A percentile compares a stretch with the other conserved stretches of the same genome.
These are phyloP conservation scores for Tursiops truncatus DNA, from an alignment of 2,113 vertebrate genomes.

Conservation along the genomic window DNA sequence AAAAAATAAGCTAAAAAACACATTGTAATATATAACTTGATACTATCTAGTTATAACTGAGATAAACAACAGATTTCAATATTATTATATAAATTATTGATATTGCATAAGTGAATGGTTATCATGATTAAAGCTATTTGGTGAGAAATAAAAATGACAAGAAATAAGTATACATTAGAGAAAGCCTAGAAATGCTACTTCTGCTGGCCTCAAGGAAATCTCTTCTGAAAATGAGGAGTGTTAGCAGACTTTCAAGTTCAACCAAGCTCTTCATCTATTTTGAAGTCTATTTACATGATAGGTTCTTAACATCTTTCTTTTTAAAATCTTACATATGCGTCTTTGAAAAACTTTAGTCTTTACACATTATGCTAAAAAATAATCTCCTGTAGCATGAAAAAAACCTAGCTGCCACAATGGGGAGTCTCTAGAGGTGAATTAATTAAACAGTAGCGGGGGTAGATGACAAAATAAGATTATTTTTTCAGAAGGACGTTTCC, in stretches of 20 bases:
- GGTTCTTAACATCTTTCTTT: slow-evolving; percentile 18
- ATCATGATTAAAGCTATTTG: not conserved
- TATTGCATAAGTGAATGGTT: not conserved
- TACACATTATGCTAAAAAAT: not conserved
- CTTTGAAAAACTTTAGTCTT: not conserved
- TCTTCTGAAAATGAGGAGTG: not conserved
- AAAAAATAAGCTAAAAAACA: not conserved
- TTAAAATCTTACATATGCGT: not conserved
- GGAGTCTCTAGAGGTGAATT: not conserved
- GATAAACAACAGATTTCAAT: slow-evolving; percentile 10
- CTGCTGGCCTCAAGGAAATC: not conserved
- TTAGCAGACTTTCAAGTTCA: not conserved
- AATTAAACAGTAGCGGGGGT: not conserved
- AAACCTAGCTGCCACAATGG: not conserved
- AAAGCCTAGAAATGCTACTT: not conserved
- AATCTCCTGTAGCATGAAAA: not conserved
- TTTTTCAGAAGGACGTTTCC: not conserved
- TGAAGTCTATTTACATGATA: not conserved
- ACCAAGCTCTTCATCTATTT: not conserved
- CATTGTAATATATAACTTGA: not conserved
- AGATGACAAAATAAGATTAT: not conserved
- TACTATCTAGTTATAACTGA: not conserved
- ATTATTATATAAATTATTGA: slow-evolving; percentile 20
- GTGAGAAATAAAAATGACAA: slow-evolving; percentile 15
- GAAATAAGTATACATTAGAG: not conserved